These are phyloP conservation scores for Volucella inflata DNA, from an alignment of 2,888 invertebrate genomes.

Conservation along the genomic window DNA sequence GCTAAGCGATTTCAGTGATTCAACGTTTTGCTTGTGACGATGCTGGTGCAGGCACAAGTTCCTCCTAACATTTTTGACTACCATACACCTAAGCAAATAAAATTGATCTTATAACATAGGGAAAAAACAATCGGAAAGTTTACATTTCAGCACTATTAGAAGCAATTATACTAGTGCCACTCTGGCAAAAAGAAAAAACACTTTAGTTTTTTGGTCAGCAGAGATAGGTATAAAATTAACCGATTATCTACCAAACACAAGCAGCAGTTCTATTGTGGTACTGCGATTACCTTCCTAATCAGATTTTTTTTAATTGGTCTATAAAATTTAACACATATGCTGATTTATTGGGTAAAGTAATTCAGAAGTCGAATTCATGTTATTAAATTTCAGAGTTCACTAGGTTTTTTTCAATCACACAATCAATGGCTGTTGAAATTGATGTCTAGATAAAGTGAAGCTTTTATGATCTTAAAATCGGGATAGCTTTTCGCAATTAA, in stretches of 20 bases:
- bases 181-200: background rate
- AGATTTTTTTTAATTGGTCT: conserved; percentile 29
- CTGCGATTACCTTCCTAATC: conserved; percentile 20
- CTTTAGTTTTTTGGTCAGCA: conserved; percentile 16
- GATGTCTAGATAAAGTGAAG: conserved; percentile 12
- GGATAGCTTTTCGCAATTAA: conserved; percentile 10
- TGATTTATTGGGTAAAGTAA: conserved; percentile 52
- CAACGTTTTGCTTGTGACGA: background rate
- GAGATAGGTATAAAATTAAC: conserved; percentile 17
- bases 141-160: background rate
- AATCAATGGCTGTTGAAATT: conserved; percentile 15
- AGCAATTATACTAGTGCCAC: background rate
- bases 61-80: conserved; percentile 5
- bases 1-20: conserved; percentile 4
- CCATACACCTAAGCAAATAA: background rate
- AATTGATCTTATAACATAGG: background rate
- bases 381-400: conserved; percentile 18
- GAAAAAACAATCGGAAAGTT: background rate
- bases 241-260: conserved; percentile 5
- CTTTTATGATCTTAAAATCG: background rate
- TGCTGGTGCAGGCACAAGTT: background rate
- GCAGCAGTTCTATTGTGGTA: background rate
- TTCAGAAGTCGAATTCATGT: conserved; percentile 44
- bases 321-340: conserved; percentile 20
- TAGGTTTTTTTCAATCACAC: conserved; percentile 19